phyloP scores from a whole-genome alignment of 2,888 invertebrate genomes.

The Stratiomys singularior region DNA sequence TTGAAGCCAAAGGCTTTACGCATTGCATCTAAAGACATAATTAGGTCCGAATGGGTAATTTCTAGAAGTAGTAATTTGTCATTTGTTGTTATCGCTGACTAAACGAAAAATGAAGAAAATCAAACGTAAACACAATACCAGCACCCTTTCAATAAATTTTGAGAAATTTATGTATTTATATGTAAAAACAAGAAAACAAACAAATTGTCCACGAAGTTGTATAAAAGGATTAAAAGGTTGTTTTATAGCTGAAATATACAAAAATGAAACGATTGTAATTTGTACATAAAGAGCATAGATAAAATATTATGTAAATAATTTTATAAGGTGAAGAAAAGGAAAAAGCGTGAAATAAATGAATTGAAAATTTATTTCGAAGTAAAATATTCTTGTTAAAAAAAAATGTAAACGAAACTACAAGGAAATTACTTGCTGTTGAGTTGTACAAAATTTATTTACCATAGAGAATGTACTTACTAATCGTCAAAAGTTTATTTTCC shows the following conservation, averaged over 20 bases:
- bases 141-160: neutral
- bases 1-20: neutral
- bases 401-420: neutral
- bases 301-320: slow-evolving; percentile 43
- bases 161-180: slow-evolving; percentile 39
- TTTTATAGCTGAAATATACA: slow-evolving; percentile 25
- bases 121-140: too few relatives aligned
- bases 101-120: too few relatives aligned
- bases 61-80: neutral
- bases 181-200: slow-evolving; percentile 42
- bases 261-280: slow-evolving; percentile 17
- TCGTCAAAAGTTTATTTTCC: slow-evolving; percentile 2
- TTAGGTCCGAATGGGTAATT: neutral
- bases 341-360: slow-evolving; percentile 14
- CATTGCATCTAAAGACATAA: neutral
- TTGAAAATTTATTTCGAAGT: neutral
- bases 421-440: neutral
- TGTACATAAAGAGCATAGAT: slow-evolving; percentile 35
- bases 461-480: neutral
- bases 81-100: neutral
- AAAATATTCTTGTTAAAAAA: slow-evolving; percentile 1
- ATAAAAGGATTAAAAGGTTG: slow-evolving; percentile 14
- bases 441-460: slow-evolving; percentile 31
- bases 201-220: slow-evolving; percentile 14
- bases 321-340: slow-evolving; percentile 34